Base-by-base conservation (phyloP, 1,140 invertebrate genomes). In the Cyrtorhinus lividipennis region DNA sequence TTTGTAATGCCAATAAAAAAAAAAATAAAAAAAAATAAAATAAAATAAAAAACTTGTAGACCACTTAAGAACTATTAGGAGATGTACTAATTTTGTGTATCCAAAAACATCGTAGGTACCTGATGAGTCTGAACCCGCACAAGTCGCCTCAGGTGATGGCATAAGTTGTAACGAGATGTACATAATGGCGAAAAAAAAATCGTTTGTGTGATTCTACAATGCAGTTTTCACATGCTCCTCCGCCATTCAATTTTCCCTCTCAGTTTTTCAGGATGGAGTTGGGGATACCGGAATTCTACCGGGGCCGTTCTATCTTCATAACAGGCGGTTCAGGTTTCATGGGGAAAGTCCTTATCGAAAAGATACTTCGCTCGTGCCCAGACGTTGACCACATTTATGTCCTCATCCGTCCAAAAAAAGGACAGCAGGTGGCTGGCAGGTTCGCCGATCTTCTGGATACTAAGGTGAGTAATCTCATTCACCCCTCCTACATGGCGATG, bases 251-350 rank as follows among this genome's bases (percentile, higher is more conserved):
- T 44, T 44, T 8, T 8, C 8, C 8, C n/a, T 44, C 8, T 44
- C 8, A 44, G 8, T n/a, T 18, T 59, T 59, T 8, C 24, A 59
- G 57, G 12, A 59, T 59, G 48, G 57, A 45, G 15, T 70, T 63
- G 2, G 64, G 71, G 18, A 72, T 75, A 30, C 70, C 72, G 44
- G 62, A 59, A 1, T 81, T 83, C 69, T 88, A 83, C 70, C 71
- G 72, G 18, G 79, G 78, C 22, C 83, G 83, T 68, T 80, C 74
- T 24, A 76, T 93, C 23, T 80, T 89, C n/a, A 78, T 89, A 45
- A 87, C 84, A 1, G 85, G 85, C 10, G 83, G 79, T 0, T 81
- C 83, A 1, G 85, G 85, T 2, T 90, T 95, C 65, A 87, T 95
- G 81, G 92, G 92, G 15, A 95, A 95, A 76, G 80, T 83, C 8